Percentiles rank a stretch among this genome's conserved stretches.
These are phyloP conservation scores for Rambutsinella grinnellia DNA, from an alignment of 2,888 invertebrate genomes.

Conservation along the genomic window DNA sequence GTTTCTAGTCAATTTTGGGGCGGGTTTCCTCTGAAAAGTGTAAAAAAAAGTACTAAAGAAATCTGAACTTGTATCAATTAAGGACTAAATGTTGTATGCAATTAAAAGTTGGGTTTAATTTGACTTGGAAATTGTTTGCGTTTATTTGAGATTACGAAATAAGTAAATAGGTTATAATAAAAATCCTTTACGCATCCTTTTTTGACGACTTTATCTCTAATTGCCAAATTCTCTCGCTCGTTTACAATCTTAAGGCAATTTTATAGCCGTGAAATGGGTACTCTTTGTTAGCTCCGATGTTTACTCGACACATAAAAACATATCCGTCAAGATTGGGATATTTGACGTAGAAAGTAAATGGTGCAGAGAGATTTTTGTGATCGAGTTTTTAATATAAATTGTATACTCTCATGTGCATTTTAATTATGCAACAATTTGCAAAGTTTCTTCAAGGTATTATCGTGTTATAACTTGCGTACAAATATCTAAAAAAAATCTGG, in stretches of 20 bases:
- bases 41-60: too few species aligned
- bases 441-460: constrained; percentile 13
- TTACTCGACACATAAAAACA: background rate
- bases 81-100: background rate
- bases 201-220: too few species aligned
- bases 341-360: too few species aligned
- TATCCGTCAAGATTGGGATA: too few species aligned
- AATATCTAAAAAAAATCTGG: background rate
- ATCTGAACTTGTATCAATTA: background rate
- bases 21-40: constrained; percentile 43
- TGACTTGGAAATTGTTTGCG: constrained; percentile 1
- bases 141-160: constrained; percentile 10
- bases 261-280: background rate
- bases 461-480: background rate
- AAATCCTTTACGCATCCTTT: background rate
- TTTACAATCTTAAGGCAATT: background rate
- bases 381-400: too few species aligned
- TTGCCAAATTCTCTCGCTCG: background rate
- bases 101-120: constrained; percentile 10
- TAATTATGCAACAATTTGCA: background rate
- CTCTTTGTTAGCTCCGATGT: background rate
- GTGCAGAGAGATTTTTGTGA: too few species aligned
- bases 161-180: background rate
- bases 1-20: constrained; percentile 45
- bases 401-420: too few species aligned